phyloP scores from a whole-genome alignment of 64 coral and sea anemone genomes.

The Actinia tenebrosa region DNA sequence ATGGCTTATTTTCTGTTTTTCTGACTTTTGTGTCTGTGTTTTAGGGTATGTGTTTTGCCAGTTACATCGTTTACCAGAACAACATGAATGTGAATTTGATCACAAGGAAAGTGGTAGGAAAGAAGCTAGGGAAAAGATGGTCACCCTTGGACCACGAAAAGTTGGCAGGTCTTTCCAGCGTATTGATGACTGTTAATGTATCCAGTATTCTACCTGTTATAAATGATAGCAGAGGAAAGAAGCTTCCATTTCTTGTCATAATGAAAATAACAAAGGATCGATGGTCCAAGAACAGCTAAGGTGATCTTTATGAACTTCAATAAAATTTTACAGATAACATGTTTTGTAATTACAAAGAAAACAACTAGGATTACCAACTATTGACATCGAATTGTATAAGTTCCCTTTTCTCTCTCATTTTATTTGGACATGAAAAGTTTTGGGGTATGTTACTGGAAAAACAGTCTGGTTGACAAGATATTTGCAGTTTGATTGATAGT shows the following conservation, averaged over 20 bases:
- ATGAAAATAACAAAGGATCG: neutral
- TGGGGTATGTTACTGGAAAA: no score
- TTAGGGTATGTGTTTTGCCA: conserved; percentile 86
- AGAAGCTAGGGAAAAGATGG: conserved; percentile 90
- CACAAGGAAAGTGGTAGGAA: conserved; percentile 87
- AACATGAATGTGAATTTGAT: conserved; percentile 84
- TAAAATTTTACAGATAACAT: neutral
- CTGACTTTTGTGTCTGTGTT: neutral
- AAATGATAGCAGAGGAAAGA: neutral
- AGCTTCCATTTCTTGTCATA: neutral
- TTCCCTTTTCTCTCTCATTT: no score
- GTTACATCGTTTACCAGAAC: conserved; percentile 87
- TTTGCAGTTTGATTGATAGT: no score
- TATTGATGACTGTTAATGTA: conserved; percentile 64
- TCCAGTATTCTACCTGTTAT: neutral
- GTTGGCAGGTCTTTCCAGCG: conserved; percentile 90
- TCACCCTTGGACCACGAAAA: conserved; percentile 72
- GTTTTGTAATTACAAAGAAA: no score
- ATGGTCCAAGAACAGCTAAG: neutral
- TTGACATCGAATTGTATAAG: no score
- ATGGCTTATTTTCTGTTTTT: no score
- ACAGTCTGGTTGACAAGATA: no score
- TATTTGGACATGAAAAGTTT: no score
- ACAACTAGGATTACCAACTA: no score
- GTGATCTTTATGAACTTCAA: neutral